These are phyloP conservation scores for Elysia crispata DNA, from an alignment of 2,888 invertebrate species.

Conservation along the genomic window DNA sequence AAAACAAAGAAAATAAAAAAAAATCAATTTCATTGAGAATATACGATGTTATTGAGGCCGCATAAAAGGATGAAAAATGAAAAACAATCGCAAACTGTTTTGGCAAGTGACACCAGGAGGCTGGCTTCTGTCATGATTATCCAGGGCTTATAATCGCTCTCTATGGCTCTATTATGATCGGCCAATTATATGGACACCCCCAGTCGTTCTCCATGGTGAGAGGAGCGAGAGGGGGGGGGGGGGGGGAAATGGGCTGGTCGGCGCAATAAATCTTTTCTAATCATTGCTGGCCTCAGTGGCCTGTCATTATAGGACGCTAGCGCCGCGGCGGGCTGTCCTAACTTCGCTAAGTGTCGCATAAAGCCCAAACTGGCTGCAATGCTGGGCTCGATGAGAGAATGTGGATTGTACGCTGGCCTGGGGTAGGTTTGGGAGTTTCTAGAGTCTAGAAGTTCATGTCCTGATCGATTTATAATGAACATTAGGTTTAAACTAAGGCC, in stretches of 20 bases:
- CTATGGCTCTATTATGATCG: slow-evolving; percentile 37
- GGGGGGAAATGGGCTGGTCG: slow-evolving; percentile 1
- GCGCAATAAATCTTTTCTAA: slow-evolving; percentile 43
- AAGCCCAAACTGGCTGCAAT: no score
- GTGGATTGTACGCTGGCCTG: no score
- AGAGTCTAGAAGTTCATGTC: no score
- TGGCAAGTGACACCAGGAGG: background rate
- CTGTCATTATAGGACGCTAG: slow-evolving; percentile 29
- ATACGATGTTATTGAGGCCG: no score
- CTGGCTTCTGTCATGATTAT: slow-evolving; percentile 36
- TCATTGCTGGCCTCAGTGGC: slow-evolving; percentile 20
- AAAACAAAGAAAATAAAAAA: no score
- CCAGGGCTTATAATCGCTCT: slow-evolving; percentile 28
- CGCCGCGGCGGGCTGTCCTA: background rate
- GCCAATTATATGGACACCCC: slow-evolving; percentile 41
- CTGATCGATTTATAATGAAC: no score
- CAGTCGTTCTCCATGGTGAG: slow-evolving; percentile 28
- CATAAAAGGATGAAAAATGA: no score
- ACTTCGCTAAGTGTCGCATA: background rate
- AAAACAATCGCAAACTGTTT: background rate
- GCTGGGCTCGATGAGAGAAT: no score
- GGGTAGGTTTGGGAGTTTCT: no score
- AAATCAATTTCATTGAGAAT: background rate
- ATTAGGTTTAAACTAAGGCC: no score
- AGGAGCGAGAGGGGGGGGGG: background rate